Evolutionary conservation across 2,888 invertebrate species (phyloP).

Genomic region (Scaptomyza tumidula): DNA sequence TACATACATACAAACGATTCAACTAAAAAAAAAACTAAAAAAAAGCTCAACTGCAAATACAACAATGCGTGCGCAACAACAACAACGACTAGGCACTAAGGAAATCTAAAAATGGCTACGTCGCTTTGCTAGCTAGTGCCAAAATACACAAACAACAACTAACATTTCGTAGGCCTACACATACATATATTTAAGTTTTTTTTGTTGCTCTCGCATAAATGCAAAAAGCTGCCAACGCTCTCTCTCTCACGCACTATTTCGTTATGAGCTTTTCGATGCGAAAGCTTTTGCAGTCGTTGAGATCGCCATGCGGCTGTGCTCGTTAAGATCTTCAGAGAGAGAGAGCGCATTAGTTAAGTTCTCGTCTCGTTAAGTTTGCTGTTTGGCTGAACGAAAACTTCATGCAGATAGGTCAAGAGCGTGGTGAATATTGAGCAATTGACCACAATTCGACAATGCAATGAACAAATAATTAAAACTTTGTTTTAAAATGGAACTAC

Average conservation of each 20-base stretch:
- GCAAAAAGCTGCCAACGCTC: slow-evolving; percentile 39
- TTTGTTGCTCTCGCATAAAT: slow-evolving; percentile 22
- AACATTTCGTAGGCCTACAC: slow-evolving; percentile 27
- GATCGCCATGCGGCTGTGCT: slow-evolving; percentile 36
- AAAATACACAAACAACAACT: slow-evolving; percentile 6
- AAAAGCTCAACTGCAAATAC: slow-evolving; percentile 76
- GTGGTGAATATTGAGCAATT: not conserved
- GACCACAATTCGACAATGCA: not conserved
- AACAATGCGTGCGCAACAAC: slow-evolving; percentile 56
- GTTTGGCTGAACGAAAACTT: slow-evolving; percentile 1
- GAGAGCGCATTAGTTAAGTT: slow-evolving; percentile 4
- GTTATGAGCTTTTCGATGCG: slow-evolving; percentile 44
- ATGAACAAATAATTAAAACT: not conserved
- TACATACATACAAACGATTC: not conserved
- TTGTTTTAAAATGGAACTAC: not conserved
- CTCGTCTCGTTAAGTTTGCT: not conserved
- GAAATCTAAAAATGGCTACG: slow-evolving; percentile 47
- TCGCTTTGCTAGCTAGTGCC: slow-evolving; percentile 16
- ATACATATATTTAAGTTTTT: not conserved
- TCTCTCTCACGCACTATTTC: slow-evolving; percentile 47
- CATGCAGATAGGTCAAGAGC: slow-evolving; percentile 22
- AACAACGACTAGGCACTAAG: slow-evolving; percentile 24
- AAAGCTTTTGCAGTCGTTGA: slow-evolving; percentile 47
- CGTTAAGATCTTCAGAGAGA: slow-evolving; percentile 8
- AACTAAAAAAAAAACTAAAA: slow-evolving; percentile 34